Base-by-base conservation (phyloP, 2,888 invertebrate species). In the Drosophila meridionalis region DNA sequence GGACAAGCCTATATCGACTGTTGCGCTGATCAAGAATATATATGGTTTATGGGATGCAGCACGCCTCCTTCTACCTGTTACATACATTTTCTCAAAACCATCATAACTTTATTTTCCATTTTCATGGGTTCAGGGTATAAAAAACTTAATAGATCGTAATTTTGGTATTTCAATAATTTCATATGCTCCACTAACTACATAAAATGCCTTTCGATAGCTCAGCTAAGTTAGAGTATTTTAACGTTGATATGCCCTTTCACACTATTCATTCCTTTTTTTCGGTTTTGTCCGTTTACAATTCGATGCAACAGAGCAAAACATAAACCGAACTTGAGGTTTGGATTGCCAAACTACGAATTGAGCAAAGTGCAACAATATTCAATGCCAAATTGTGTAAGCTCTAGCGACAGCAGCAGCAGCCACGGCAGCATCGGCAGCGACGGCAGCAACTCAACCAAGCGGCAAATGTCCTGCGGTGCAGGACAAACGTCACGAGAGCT, bases 311-410 rank as follows among this genome's bases (percentile, higher is more conserved):
- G 65, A 78, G 60, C 65, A 62, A 69, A 66, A 62, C 59, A 67
- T 67, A 30, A 76, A 57, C 34, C 26, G 9, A 72, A 57, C 30
- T 52, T 48, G 52, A 63, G 59, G 20, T 57, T 57, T n/a, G 53
- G 2, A 50, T n/a, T 55, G 59, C 42, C 56, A 65, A 56, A 38
- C 42, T 26, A 20, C 45, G 36, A 55, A 61, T 42, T 30, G 50
- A 66, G 50, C 58, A 32, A 38, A 61, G 62, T 64, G 58, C 34
- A 42, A 55, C 53, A 47, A 71, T 57, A 61, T 76, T 78, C 69
- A 83, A 79, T 77, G 81, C 63, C 84, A 78, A 71, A 69, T 83
- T 79, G 69, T 81, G 63, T 71, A 66, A 62, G 76, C 64, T 40
- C 36, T 40, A 82, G 69, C 72, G 20, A 20, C 20, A 64, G 73